Evolutionary conservation across 1,140 invertebrate species (phyloP).

Genomic region (Adelges cooleyi): DNA sequence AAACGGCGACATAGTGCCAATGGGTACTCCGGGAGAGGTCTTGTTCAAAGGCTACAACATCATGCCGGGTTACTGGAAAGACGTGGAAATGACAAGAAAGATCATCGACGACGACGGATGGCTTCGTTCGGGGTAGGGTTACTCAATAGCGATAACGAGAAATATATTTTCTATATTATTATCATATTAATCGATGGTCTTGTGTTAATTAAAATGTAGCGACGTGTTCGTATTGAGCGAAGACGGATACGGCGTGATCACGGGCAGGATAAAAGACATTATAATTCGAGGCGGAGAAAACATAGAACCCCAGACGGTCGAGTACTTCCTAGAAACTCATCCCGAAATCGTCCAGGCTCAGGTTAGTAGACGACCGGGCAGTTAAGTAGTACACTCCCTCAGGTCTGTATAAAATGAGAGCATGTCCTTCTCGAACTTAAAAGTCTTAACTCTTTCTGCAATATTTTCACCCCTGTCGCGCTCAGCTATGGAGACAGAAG

Average conservation of each 20-base stretch:
- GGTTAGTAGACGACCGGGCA: too few species aligned
- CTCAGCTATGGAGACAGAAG: too few species aligned
- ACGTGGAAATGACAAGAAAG: conserved; percentile 66
- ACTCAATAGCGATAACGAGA: not conserved
- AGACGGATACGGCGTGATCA: conserved; percentile 65
- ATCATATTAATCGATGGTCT: too few species aligned
- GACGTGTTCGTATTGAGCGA: conserved; percentile 65
- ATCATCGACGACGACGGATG: conserved; percentile 60
- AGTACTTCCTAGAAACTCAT: conserved; percentile 67
- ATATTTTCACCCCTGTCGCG: too few species aligned
- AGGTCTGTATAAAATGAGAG: too few species aligned
- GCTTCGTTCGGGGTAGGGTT: conserved; percentile 75
- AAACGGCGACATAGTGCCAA: conserved; percentile 55
- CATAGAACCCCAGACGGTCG: conserved; percentile 77
- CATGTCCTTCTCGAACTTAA: too few species aligned
- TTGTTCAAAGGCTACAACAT: conserved; percentile 65
- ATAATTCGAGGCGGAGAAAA: conserved; percentile 89
- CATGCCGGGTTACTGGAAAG: conserved; percentile 81
- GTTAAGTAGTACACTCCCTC: too few species aligned
- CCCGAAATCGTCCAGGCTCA: conserved; percentile 62
- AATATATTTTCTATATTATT: too few species aligned
- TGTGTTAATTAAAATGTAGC: too few species aligned
- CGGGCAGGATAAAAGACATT: conserved; percentile 79
- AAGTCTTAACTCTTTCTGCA: too few species aligned
- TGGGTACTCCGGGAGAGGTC: conserved; percentile 69